Percentiles rank a stretch among this genome's conserved stretches.
Evolutionary conservation across 2,113 vertebrate species (phyloP).

Genomic region (Catagonus wagneri): DNA sequence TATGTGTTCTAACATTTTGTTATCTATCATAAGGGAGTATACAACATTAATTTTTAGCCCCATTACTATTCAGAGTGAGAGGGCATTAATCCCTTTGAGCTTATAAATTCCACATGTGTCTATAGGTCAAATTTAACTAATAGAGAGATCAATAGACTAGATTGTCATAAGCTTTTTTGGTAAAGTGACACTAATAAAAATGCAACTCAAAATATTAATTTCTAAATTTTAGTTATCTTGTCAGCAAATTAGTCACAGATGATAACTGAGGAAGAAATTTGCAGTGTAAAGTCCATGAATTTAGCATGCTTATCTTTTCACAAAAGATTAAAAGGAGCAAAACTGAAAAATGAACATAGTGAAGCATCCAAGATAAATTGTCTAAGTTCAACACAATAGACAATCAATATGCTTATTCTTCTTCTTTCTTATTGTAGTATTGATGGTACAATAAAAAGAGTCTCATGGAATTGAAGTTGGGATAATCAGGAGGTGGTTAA

Average conservation of each 20-base stretch:
- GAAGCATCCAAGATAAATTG: neutral
- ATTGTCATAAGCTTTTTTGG: neutral
- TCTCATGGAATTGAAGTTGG: neutral
- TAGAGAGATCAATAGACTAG: slow-evolving; percentile 54
- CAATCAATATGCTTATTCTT: neutral
- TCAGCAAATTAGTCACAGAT: slow-evolving; percentile 66
- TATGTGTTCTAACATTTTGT: neutral
- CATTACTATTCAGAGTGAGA: neutral
- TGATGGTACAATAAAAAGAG: neutral
- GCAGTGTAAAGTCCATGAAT: slow-evolving; percentile 52
- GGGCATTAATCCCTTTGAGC: neutral
- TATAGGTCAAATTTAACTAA: slow-evolving; percentile 48
- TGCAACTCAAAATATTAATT: slow-evolving; percentile 32
- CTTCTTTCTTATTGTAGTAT: neutral
- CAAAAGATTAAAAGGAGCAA: slow-evolving; percentile 64
- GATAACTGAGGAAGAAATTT: slow-evolving; percentile 68
- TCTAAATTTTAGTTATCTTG: slow-evolving; percentile 64
- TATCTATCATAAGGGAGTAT: neutral
- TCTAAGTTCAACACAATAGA: neutral
- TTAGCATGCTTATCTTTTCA: slow-evolving; percentile 59
- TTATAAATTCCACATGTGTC: slow-evolving; percentile 21
- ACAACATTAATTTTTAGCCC: neutral
- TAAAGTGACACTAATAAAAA: slow-evolving; percentile 65
- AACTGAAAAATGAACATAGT: slow-evolving; percentile 51
- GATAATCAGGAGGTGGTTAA: neutral